Evolutionary conservation across 2,888 invertebrate genomes (phyloP).

Genomic region (Mantis religiosa): DNA sequence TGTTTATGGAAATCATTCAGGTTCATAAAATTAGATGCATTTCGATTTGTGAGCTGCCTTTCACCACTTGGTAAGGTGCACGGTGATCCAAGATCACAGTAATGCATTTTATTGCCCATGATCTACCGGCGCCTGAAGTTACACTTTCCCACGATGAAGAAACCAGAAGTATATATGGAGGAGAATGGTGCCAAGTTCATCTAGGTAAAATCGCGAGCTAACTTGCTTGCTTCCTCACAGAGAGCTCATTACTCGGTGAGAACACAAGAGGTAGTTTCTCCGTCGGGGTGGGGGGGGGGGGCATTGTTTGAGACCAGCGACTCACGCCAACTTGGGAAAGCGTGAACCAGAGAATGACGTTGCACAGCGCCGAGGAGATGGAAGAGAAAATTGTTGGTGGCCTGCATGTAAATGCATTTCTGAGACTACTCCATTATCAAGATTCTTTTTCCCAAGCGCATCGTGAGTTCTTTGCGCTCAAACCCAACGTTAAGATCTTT

Average conservation of each 20-base stretch:
- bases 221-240: not conserved
- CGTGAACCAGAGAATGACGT: not conserved
- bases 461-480: not conserved
- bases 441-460: not conserved
- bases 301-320: not conserved
- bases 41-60: too few relatives aligned
- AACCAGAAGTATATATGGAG: not conserved
- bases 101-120: too few relatives aligned
- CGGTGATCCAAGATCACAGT: too few relatives aligned
- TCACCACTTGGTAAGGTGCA: too few relatives aligned
- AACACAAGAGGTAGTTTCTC: not conserved
- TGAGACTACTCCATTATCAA: not conserved
- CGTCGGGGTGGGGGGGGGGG: not conserved
- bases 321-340: conserved; percentile 1
- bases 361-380: not conserved
- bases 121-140: too few relatives aligned
- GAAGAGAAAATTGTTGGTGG: not conserved
- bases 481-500: too few relatives aligned
- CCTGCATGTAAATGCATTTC: not conserved
- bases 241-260: not conserved
- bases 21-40: too few relatives aligned
- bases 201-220: not conserved
- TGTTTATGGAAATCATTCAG: too few relatives aligned
- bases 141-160: too few relatives aligned
- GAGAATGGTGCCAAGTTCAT: not conserved